Conservation (phyloP, 2,113 vertebrate genomes). For the Tragelaphus imberbis region DNA sequence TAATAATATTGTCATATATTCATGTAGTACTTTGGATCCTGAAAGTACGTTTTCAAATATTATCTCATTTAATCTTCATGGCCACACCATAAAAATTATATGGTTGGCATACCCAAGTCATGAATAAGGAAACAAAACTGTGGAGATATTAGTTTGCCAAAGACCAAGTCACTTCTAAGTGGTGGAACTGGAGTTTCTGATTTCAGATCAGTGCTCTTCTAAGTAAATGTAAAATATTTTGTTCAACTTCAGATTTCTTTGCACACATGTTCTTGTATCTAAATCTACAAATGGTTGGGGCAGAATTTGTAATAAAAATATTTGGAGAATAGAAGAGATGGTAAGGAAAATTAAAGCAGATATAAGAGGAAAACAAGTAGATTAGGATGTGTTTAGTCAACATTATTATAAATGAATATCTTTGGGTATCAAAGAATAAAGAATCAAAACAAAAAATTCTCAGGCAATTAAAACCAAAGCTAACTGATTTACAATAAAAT, state of each 20-base stretch:
- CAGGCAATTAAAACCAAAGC: neutral
- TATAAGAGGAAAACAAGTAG: neutral
- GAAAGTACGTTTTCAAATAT: neutral
- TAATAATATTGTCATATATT: neutral
- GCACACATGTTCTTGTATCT: neutral
- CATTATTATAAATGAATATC: neutral
- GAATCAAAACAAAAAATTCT: neutral
- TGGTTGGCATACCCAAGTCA: neutral
- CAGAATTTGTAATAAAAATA: neutral
- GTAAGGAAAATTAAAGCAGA: neutral
- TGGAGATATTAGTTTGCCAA: neutral
- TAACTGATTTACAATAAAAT: neutral
- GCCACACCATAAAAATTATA: neutral
- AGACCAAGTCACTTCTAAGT: neutral
- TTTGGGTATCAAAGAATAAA: neutral
- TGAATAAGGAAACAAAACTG: neutral
- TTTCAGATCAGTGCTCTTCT: neutral
- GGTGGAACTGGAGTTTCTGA: neutral
- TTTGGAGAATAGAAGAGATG: neutral
- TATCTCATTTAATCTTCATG: neutral
- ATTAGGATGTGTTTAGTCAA: neutral
- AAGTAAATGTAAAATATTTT: neutral
- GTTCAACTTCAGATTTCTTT: neutral
- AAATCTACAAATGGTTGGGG: neutral
- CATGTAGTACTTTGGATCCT: neutral